A percentile compares a stretch with the other conserved stretches of the same genome.
Evolutionary conservation across 1,140 invertebrate species (phyloP).

Genomic region (Ceratoteleas bidentatus): DNA sequence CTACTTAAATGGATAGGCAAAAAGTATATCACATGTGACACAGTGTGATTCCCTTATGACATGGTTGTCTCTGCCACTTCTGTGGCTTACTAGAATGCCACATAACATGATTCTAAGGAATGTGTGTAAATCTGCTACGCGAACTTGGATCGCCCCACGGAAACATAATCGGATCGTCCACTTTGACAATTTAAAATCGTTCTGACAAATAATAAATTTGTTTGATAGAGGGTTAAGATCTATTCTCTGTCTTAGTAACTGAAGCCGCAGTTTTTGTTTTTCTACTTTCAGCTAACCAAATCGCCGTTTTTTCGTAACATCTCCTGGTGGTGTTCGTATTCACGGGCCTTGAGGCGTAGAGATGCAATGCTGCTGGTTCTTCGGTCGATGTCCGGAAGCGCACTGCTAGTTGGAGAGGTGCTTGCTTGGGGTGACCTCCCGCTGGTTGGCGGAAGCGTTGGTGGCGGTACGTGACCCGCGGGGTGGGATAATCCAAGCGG

Average conservation of each 20-base stretch:
- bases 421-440: slow-evolving; percentile 76
- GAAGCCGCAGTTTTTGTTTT: slow-evolving; percentile 9
- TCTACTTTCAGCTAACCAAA: slow-evolving; percentile 85
- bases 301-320: slow-evolving; percentile 91
- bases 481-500: slow-evolving; percentile 79
- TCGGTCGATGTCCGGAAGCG: slow-evolving; percentile 87
- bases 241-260: slow-evolving; percentile 2
- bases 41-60: too few species aligned
- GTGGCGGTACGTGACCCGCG: slow-evolving; percentile 76
- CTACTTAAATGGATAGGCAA: too few species aligned
- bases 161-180: too few species aligned
- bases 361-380: slow-evolving; percentile 94
- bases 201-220: too few species aligned
- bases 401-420: slow-evolving; percentile 71
- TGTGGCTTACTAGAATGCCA: too few species aligned
- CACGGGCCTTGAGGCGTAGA: slow-evolving; percentile 93
- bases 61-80: too few species aligned
- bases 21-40: too few species aligned
- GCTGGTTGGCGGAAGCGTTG: slow-evolving; percentile 48
- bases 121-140: too few species aligned
- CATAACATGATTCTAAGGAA: too few species aligned
- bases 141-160: too few species aligned
- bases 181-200: too few species aligned
- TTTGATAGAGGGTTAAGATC: too few species aligned
- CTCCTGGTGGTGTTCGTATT: slow-evolving; percentile 93